Evolutionary conservation across 2,888 invertebrate species (phyloP).

Genomic region (Lasius fuliginosus): DNA sequence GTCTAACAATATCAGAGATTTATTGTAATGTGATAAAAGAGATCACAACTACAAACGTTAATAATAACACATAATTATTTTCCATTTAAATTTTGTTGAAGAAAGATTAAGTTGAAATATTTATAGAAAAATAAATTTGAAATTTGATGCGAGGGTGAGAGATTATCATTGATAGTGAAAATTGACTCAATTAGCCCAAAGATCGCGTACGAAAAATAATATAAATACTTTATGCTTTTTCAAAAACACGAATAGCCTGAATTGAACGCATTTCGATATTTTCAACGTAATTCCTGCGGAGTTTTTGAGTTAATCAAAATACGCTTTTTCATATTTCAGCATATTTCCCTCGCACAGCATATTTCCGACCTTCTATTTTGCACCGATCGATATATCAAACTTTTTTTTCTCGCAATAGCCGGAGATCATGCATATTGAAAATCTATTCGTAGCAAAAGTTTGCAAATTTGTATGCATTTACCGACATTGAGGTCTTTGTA

Average conservation of each 20-base stretch:
- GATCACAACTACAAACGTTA: background rate
- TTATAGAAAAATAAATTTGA: background rate
- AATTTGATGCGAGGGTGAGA: background rate
- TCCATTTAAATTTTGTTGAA: background rate
- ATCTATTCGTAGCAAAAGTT: constrained; percentile 33
- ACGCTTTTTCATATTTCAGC: constrained; percentile 33
- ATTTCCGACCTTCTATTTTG: constrained; percentile 28
- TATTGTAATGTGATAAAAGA: background rate
- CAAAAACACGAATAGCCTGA: background rate
- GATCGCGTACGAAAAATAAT: background rate
- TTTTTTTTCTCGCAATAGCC: constrained; percentile 26
- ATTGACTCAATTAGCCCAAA: background rate
- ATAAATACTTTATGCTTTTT: constrained; percentile 3
- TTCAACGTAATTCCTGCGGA: constrained; percentile 7
- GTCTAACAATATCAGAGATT: background rate
- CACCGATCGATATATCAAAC: constrained; percentile 37
- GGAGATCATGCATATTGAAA: constrained; percentile 50
- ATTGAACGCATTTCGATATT: constrained; percentile 14
- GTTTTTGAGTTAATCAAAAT: constrained; percentile 23
- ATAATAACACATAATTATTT: background rate
- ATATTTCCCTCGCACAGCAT: constrained; percentile 20
- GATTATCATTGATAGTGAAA: background rate
- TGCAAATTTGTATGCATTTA: constrained; percentile 53
- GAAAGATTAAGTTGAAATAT: background rate
- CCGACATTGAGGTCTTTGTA: constrained; percentile 24